Evolutionary conservation across 92 coral and sea anemone species (phyloP), one percentile per base, ranked within the genome.

Genomic region (Epizoanthus illoricatus): DNA sequence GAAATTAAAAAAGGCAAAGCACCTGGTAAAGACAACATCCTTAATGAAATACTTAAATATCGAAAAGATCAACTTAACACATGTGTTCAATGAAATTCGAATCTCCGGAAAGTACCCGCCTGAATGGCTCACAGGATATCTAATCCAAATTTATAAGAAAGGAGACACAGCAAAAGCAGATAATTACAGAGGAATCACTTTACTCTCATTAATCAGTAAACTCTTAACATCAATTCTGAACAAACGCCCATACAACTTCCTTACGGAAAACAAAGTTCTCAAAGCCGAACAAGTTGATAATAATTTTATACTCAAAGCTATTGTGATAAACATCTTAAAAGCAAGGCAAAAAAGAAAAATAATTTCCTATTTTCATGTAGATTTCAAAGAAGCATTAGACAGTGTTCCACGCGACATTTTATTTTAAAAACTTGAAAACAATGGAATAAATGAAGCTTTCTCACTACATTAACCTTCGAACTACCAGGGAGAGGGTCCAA

Each of bases 61-160:
- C 66, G 85, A 42, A 81, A 69, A 42, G 61, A 52, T 19, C 4
- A 7, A 10, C 69, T 84, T 6, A 70, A 33, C 61, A 67, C 23
- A 4, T 15, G 67, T 76, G 49, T 85, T 85, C 61, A 78, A 85
- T 69, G 60, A 69, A 76, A 78, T 78, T 58, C 52, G 78, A 19
- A 36, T 20, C 12, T 65, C 84, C 5, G 84, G 88, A 47, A 16
- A 76, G 55, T 43, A 75, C 52, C 83, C 83, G 7, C 83, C 23
- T 5, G 42, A 39, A 39, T 73, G 89, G 83, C 62, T 75, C 47
- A 55, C 72, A 15, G 86, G 86, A 9, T 45, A 81, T 21, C 80
- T 86, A 0, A 76, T 86, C 6, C 86, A 86, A 7, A 74, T 86
- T 15, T 83, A 86, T 69, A 81, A 86, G 72, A 81, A 81, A 42